Evolutionary conservation across 2,888 invertebrate species (phyloP).

Genomic region (Liodrosophila aerea): DNA sequence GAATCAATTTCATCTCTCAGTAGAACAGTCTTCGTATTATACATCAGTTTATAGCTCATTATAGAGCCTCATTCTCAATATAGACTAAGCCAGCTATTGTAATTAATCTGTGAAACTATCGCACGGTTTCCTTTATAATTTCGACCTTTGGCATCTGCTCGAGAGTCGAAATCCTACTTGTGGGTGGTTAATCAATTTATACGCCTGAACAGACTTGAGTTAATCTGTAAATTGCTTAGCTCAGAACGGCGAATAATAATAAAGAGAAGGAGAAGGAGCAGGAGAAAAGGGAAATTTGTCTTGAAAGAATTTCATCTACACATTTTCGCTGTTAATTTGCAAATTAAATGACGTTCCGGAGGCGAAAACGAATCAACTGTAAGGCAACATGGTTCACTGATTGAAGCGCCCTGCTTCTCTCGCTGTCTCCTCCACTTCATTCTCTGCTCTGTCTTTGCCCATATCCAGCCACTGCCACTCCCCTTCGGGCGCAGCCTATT

Average conservation of each 20-base stretch:
- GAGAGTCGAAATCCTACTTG: no score
- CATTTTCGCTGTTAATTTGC: slow-evolving; percentile 29
- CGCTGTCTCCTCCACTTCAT: background rate
- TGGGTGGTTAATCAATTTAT: slow-evolving; percentile 4
- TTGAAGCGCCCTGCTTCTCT: slow-evolving; percentile 5
- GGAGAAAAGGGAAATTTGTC: background rate
- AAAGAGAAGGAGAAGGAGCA: background rate
- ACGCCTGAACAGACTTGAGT: background rate
- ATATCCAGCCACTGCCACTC: no score
- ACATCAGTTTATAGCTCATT: no score
- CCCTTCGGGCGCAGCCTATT: no score
- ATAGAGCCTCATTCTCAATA: no score
- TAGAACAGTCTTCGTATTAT: no score
- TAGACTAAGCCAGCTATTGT: no score
- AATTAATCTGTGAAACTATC: no score
- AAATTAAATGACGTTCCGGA: slow-evolving; percentile 18
- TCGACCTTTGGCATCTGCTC: no score
- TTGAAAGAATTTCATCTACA: slow-evolving; percentile 6
- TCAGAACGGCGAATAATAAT: background rate
- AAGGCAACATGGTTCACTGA: slow-evolving; percentile 19
- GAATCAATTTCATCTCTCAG: no score
- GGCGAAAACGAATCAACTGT: slow-evolving; percentile 17
- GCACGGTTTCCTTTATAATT: no score
- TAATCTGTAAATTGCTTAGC: slow-evolving; percentile 3
- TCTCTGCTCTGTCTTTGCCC: background rate